These are phyloP conservation scores for Monodelphis domestica DNA, from an alignment of 2,797 vertebrate genomes.

Conservation along the genomic window DNA sequence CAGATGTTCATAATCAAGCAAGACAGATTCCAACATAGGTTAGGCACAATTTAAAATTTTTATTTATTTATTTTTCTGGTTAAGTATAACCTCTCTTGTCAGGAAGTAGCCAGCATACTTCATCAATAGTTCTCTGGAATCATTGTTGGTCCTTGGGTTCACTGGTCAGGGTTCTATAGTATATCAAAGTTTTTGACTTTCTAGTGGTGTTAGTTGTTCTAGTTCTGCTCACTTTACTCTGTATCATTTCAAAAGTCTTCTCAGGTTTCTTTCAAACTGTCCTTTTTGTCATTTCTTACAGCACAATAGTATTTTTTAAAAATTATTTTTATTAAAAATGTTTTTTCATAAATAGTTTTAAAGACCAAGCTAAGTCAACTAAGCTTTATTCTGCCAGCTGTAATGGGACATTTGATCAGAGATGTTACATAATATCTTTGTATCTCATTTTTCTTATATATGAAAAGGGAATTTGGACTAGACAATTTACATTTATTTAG, in stretches of 20 bases:
- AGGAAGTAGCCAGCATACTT: background rate
- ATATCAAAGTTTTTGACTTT: background rate
- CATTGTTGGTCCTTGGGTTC: background rate
- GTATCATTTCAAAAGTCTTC: background rate
- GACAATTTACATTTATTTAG: background rate
- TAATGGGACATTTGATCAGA: background rate
- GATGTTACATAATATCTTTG: background rate
- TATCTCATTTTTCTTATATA: background rate
- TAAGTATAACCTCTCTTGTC: background rate
- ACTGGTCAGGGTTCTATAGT: background rate
- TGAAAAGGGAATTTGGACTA: background rate
- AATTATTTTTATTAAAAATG: no score
- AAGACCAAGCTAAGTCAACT: background rate
- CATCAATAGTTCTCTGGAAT: background rate
- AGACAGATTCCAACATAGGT: background rate
- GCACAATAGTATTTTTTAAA: background rate
- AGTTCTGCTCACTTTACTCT: background rate
- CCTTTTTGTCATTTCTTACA: background rate
- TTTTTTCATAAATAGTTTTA: background rate
- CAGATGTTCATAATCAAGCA: background rate
- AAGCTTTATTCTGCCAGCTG: background rate
- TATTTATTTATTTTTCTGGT: background rate
- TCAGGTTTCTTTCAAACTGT: background rate
- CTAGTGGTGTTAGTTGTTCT: background rate
- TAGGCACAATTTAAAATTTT: no score